Percentiles rank a stretch among this genome's conserved stretches.
These are phyloP conservation scores for Tubulanus polymorphus DNA, from an alignment of 2,888 invertebrate genomes.

Conservation along the genomic window DNA sequence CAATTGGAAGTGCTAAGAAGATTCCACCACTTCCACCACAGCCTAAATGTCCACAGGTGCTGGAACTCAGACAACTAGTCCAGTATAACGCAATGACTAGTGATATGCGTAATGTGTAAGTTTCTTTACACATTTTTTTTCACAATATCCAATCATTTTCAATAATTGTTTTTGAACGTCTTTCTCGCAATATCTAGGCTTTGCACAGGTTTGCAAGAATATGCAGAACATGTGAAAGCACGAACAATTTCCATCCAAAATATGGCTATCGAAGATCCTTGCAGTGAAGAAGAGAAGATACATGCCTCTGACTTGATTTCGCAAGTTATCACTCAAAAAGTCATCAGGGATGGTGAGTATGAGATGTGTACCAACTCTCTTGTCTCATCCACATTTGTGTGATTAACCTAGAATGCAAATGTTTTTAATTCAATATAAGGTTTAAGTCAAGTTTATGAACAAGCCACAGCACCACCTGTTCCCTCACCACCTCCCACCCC, in stretches of 20 bases:
- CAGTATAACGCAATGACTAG: conserved; percentile 46
- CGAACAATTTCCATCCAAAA: conserved; percentile 27
- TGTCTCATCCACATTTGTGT: too few relatives aligned
- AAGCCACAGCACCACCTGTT: conserved; percentile 33
- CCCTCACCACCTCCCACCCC: conserved; percentile 44
- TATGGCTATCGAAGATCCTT: conserved; percentile 39
- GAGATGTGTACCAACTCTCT: too few relatives aligned
- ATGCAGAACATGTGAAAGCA: conserved; percentile 38
- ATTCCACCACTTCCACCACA: conserved; percentile 24
- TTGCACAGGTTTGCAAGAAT: conserved; percentile 32
- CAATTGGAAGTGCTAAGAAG: conserved; percentile 36
- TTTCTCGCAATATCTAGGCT: conserved; percentile 36
- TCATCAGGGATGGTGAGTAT: too few relatives aligned
- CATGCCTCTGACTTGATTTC: conserved; percentile 29
- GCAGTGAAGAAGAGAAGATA: conserved; percentile 42
- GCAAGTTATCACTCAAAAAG: background rate
- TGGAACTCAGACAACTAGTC: conserved; percentile 45
- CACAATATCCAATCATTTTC: too few relatives aligned
- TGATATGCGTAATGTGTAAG: conserved; percentile 33
- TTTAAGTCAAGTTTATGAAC: conserved; percentile 43
- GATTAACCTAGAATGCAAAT: background rate
- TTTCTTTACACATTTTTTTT: conserved; percentile 4
- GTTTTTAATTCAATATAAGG: conserved; percentile 10
- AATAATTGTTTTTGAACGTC: too few relatives aligned
- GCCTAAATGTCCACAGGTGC: conserved; percentile 41